Percentiles rank a stretch among this genome's conserved stretches.
These are phyloP conservation scores for Sus cebifrons DNA, from an alignment of 2,797 vertebrate species.

Conservation along the genomic window DNA sequence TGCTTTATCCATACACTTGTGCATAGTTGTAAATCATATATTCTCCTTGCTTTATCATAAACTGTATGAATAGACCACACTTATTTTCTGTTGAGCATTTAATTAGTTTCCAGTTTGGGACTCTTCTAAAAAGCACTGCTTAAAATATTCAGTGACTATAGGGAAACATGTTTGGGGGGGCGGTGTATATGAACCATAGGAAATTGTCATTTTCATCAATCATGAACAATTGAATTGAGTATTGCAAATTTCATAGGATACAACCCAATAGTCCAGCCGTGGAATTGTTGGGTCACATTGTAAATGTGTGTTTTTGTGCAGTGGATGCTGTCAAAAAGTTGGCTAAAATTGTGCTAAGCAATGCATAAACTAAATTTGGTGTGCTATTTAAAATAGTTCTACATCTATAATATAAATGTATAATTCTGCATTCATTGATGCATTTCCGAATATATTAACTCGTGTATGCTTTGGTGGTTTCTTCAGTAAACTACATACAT, in stretches of 20 bases:
- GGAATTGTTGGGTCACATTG: background rate
- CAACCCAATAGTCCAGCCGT: background rate
- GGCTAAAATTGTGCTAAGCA: background rate
- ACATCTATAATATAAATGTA: too few relatives aligned
- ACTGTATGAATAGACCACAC: background rate
- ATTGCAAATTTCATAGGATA: background rate
- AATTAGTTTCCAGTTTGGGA: background rate
- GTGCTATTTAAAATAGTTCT: too few relatives aligned
- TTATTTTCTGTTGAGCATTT: background rate
- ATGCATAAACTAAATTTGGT: too few relatives aligned
- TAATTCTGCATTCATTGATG: too few relatives aligned
- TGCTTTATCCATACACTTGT: background rate
- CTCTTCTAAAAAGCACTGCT: background rate
- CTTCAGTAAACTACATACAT: too few relatives aligned
- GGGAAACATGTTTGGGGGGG: background rate
- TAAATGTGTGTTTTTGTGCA: background rate
- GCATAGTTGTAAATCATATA: background rate
- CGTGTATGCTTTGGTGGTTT: too few relatives aligned
- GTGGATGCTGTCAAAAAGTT: background rate
- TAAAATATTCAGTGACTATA: background rate
- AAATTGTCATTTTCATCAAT: background rate
- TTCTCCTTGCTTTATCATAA: background rate
- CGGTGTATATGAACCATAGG: background rate
- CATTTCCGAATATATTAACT: too few relatives aligned
- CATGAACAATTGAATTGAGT: background rate